Base-by-base conservation (phyloP, 2,888 invertebrate genomes). In the Eretmocerus hayati region DNA sequence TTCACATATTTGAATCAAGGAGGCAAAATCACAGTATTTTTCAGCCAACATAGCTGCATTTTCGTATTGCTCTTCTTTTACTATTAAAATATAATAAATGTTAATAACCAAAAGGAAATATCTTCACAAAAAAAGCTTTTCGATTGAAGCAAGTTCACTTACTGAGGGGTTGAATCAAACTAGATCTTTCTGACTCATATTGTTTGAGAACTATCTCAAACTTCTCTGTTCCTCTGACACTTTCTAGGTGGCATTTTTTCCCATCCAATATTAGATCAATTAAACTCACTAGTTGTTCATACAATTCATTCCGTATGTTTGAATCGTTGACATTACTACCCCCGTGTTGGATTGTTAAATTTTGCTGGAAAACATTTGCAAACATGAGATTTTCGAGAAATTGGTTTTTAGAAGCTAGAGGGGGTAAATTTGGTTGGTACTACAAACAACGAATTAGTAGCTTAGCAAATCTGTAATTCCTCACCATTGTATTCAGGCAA, bases 1-100 rank as follows among this genome's bases (percentile, higher is more conserved):
- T 65, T 91, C 87, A 66, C 93, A 94, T 59, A 93, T 80, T 57
- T 84, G 75, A 30, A 92, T 81, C 39, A 94, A 73, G 36, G 86
- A 80, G 59, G 85, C 85, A 65, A 90, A 91, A 71, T 94, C 92
- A 35, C 81, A 76, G 73, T 90, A 94, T 72, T 93, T 93, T 72
- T 95, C 94, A 0, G 90, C 93, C 37, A 94, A 72, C 58, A 83
- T 81, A 1, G 85, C 83, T 8, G 91, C 92, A 48, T 84, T 80
- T 63, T 91, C 90, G 58, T 78, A 83, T 64, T 90, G 86, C 3
- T 81, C 81, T 57, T 84, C 82, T 22, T 84, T 80, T 54, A 91
- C 87, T 88, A 69, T 55, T 46, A 48, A n/a, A 48, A 52, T 46
- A 32, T 19, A 39, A 37, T 35, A 21, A 38, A 33, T 41, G 48